Evolutionary conservation across 35 echinoderm and acorn worm genomes (phyloP).

Genomic region (Diadema setosum): DNA sequence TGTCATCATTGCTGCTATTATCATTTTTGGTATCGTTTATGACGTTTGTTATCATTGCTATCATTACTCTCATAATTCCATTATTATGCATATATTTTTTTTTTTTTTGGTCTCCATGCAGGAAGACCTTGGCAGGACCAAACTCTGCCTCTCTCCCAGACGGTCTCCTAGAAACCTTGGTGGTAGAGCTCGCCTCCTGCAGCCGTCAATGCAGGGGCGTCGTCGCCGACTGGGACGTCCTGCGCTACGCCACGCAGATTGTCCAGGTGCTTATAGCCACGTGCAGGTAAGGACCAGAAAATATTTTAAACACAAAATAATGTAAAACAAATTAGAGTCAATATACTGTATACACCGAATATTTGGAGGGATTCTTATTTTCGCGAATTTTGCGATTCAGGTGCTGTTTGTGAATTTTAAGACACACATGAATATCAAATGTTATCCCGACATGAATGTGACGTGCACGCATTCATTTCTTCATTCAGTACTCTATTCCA

Average conservation of each 20-base stretch:
- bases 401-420: too few species aligned
- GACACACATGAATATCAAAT: too few species aligned
- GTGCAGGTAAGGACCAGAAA: conserved; percentile 80
- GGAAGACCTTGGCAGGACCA: conserved; percentile 32
- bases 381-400: too few species aligned
- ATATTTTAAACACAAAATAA: background rate
- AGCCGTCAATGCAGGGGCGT: background rate
- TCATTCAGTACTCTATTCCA: too few species aligned
- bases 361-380: too few species aligned
- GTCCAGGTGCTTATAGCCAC: conserved; percentile 52
- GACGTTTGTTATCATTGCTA: too few species aligned
- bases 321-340: background rate
- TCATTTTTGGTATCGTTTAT: too few species aligned
- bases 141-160: conserved; percentile 41
- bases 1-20: too few species aligned
- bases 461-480: too few species aligned
- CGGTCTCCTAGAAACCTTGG: conserved; percentile 48
- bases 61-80: too few species aligned
- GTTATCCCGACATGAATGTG: too few species aligned
- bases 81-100: too few species aligned
- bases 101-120: background rate
- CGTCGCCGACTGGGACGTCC: background rate
- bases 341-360: background rate
- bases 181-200: conserved; percentile 28
- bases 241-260: conserved; percentile 47